Evolutionary conservation across 2,888 invertebrate genomes (phyloP).

Genomic region (Eupelmus urozonus): DNA sequence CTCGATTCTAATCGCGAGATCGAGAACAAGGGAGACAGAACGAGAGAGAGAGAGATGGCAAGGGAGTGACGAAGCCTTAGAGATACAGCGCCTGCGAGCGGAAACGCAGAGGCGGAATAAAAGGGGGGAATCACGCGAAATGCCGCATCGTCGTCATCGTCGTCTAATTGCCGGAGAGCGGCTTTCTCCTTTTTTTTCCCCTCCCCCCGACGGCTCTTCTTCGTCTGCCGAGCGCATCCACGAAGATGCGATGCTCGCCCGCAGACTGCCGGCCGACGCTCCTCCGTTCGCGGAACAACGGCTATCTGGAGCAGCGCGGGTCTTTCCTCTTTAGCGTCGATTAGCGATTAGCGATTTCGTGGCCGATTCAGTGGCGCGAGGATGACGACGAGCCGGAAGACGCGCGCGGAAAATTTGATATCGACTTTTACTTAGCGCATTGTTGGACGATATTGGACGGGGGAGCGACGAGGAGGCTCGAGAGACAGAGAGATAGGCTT

Average conservation of each 20-base stretch:
- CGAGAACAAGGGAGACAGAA: neutral
- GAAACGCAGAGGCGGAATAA: constrained; percentile 39
- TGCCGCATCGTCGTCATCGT: constrained; percentile 30
- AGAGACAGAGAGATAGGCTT: neutral
- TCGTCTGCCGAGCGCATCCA: too few species aligned
- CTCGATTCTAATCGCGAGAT: neutral
- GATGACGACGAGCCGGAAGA: constrained; percentile 3
- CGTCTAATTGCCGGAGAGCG: constrained; percentile 52
- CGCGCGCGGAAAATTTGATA: constrained; percentile 8
- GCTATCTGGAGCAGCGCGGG: constrained; percentile 43
- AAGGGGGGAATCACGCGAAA: constrained; percentile 53
- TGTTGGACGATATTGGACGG: neutral
- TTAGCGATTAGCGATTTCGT: constrained; percentile 33
- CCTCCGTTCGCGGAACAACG: constrained; percentile 43
- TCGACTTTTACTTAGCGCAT: neutral
- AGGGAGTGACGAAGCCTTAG: constrained; percentile 48
- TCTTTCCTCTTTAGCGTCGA: constrained; percentile 34
- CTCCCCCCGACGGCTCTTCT: neutral
- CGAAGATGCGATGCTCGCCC: constrained; percentile 1
- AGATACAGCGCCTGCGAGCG: neutral
- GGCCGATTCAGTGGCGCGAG: neutral
- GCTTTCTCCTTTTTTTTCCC: constrained; percentile 49
- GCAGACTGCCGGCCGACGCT: neutral
- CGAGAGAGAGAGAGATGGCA: neutral
- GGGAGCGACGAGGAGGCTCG: neutral